Evolutionary conservation across 2,888 invertebrate genomes (phyloP).

Genomic region (Limnephilus rhombicus): DNA sequence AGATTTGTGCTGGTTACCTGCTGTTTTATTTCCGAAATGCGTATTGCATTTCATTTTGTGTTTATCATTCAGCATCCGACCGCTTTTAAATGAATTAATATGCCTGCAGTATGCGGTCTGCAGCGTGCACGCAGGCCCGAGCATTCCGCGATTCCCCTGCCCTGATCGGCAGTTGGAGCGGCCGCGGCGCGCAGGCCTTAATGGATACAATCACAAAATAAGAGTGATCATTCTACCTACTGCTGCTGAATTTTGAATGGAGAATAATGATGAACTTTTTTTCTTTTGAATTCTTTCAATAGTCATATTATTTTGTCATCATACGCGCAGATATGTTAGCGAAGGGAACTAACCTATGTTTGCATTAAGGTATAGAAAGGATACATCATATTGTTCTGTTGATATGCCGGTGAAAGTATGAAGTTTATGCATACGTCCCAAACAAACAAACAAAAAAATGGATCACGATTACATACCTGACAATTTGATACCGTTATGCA

Average conservation of each 20-base stretch:
- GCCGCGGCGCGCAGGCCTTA: not conserved
- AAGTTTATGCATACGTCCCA: not conserved
- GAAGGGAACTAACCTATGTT: not conserved
- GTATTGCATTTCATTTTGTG: too few species aligned
- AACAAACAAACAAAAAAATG: not conserved
- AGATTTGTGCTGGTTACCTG: not conserved
- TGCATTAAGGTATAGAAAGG: not conserved
- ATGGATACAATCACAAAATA: slow-evolving; percentile 12
- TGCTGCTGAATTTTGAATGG: slow-evolving; percentile 20
- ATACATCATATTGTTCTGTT: not conserved
- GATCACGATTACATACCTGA: too few species aligned
- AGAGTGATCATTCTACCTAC: slow-evolving; percentile 20
- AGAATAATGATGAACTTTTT: slow-evolving; percentile 7
- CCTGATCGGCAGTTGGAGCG: not conserved
- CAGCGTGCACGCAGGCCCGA: too few species aligned
- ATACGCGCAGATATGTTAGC: not conserved
- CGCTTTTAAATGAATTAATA: too few species aligned
- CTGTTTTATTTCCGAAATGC: too few species aligned
- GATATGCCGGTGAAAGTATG: not conserved
- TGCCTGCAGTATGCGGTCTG: too few species aligned
- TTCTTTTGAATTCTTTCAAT: not conserved
- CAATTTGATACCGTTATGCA: too few species aligned
- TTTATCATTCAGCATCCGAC: too few species aligned
- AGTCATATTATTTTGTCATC: slow-evolving; percentile 10
- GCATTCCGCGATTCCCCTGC: not conserved